phyloP scores from a whole-genome alignment of 2,797 vertebrate species.

The Lutjanus argentimaculatus region DNA sequence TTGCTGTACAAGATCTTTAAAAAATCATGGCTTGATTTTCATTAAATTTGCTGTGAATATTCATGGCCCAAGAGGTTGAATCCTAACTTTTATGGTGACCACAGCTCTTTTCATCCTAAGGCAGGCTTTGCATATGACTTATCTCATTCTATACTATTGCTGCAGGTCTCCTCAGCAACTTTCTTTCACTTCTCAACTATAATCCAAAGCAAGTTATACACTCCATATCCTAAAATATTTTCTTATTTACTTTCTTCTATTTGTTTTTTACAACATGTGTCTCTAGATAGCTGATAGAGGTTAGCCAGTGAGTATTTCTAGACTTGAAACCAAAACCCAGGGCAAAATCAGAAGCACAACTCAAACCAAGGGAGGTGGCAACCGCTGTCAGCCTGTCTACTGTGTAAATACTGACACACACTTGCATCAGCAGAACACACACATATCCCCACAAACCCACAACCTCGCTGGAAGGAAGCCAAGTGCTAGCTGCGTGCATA shows the following conservation, averaged over 20 bases:
- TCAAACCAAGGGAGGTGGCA: constrained; percentile 27
- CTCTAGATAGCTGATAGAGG: constrained; percentile 32
- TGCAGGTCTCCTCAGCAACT: constrained; percentile 6
- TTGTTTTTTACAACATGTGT: constrained; percentile 6
- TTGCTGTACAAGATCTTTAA: no score
- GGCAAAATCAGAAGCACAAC: constrained; percentile 32
- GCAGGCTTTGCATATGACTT: not conserved
- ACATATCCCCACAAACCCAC: constrained; percentile 43
- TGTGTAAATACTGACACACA: constrained; percentile 57
- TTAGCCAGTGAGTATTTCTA: constrained; percentile 30
- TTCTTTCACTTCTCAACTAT: constrained; percentile 9
- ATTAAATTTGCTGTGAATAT: not conserved
- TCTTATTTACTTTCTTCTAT: constrained; percentile 6
- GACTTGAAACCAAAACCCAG: constrained; percentile 49
- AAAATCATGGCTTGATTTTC: no score
- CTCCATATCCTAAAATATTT: constrained; percentile 12
- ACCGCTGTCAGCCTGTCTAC: constrained; percentile 40
- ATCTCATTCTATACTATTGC: constrained; percentile 1
- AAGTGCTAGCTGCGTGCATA: constrained; percentile 19
- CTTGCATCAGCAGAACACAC: constrained; percentile 55
- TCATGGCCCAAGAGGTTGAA: not conserved
- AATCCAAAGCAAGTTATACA: constrained; percentile 2
- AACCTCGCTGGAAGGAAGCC: constrained; percentile 47
- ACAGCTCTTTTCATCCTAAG: not conserved
- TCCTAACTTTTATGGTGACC: not conserved